Evolutionary conservation across 2,888 invertebrate genomes (phyloP), one percentile per base, ranked within the genome.

Genomic region (Cataglyphis albicans): DNA sequence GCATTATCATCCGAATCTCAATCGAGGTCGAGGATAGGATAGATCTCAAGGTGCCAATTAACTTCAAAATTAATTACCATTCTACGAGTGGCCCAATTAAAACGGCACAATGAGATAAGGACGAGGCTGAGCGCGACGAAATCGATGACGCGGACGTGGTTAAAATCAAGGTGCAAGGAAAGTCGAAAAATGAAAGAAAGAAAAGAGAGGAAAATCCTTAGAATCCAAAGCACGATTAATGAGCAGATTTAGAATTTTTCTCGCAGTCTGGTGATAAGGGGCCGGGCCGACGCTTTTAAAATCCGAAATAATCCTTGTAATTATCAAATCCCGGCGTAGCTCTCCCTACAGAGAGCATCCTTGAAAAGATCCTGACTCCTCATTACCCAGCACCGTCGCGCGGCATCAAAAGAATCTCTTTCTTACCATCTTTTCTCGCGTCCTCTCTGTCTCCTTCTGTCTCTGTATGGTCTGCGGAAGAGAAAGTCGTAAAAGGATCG

Each of bases 261-360:
- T 93, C 92, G 94, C 94, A 94, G 94, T 94, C 94, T 94, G 93
- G 92, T 91, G 94, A 93, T 91, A 93, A 94, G 93, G 88, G 91
- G 89, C 78, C 57, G 82, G 82, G 83, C 64, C 84, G 84, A 82
- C 83, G 89, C 91, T 89, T 91, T 92, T 91, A 92, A 92, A 92
- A 91, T 90, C 90, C 91, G 87, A 92, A 93, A 94, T 94, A 94
- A 94, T 94, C 92, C 93, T 91, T 92, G 91, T 94, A 94, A 94
- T 94, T 94, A 94, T 94, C 92, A 94, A 94, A 94, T 94, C 93
- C 92, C 90, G 87, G 73, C 90, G 91, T 21, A 32, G 90, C 88
- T 84, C 88, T 84, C 89, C 86, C 91, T 91, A 90, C 91, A 91
- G 89, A 89, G 89, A 48, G 7, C 87, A 91, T 93, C 91, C 93